Base-by-base conservation (phyloP, 2,888 invertebrate genomes). In the Eupithecia inturbata region DNA sequence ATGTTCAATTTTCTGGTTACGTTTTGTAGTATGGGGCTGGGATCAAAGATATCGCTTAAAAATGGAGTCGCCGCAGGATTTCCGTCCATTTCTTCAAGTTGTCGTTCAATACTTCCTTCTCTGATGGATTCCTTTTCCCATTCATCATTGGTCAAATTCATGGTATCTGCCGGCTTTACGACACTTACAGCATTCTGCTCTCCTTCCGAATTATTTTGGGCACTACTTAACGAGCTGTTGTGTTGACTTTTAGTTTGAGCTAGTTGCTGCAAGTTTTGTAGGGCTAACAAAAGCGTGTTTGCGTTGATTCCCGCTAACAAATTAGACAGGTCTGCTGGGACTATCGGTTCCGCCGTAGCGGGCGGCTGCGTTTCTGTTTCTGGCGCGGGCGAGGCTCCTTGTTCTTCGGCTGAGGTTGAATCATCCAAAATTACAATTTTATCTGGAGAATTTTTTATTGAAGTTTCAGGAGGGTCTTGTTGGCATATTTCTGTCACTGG, bases 41-140 rank as follows among this genome's bases (percentile, higher is more conserved):
- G 95, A 78, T 95, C 94, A 83, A 95, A 95, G 79, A 95, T 94
- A 78, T 95, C 95, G 79, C 92, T 91, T 84, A 95, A 85, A 88
- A 94, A 94, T 79, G 94, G 93, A 64, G 94, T 93, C 49, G 92
- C 91, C 1, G 87, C 89, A n/a, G 91, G 86, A 70, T 84, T 85
- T 3, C 94, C 92, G 78, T 94, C 92, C 78, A 94, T 73, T 74
- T 82, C 86, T 79, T 91, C 86, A 39, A 94, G 81, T 79, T 92
- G 88, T 68, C 90, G 87, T 77, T 94, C 94, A 72, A 93, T 93
- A 74, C 89, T 92, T 45, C 89, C 91, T 64, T 92, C 94, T 77
- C 85, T 83, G 67, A 88, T 87, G 1, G 93, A 90, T 82, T 93
- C 94, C 71, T 87, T 90, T 76, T 94, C 94, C 92, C 93, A 93